Base-by-base conservation (phyloP, 2,797 vertebrate species). In the Sciurus vulgaris region DNA sequence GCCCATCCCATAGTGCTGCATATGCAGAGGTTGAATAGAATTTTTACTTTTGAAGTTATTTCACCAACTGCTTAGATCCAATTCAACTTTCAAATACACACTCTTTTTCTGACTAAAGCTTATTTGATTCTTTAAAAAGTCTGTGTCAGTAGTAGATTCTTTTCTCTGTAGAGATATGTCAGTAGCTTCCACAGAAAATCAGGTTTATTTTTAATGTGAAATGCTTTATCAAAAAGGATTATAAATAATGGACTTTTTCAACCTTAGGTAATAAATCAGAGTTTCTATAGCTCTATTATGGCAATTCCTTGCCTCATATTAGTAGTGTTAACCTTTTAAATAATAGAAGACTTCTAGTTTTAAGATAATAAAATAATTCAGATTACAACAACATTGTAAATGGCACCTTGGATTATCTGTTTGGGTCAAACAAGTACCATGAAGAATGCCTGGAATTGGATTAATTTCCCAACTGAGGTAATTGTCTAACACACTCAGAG, bases 161-260 rank as follows among this genome's bases (percentile, higher is more conserved):
- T n/a, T 82, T 73, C 13, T 72, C 47, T n/a, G 44, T 13, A 82
- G 47, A 77, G n/a, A 56, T 1, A 73, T 67, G 74, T 92, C 41
- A 54, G n/a, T 92, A 84, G 14, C 18, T 70, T 93, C 28, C 15
- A 33, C 59, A 72, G 61, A 41, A 47, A 88, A 85, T 51, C 9
- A 84, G 65, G 44, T n/a, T 89, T 92, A 79, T 41, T 92, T 96
- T 96, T 12, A 74, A 41, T 79, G 56, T 84, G 72, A 51, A 26
- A 59, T 90, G 2, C 44, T 89, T 79, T 79, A 65, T 70, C 38
- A 69, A 95, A 38, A 26, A 28, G 4, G 84, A 77, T 91, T 81
- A 88, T 56, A 81, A 87, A 70, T 74, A 70, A 88, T 82, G 4
- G 26, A 20, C 3, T 26, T 77, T 47, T 88, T 85, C 28, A 93